Evolutionary conservation across 35 echinoderm and acorn worm genomes (phyloP).

Genomic region (Chiridota heheva): DNA sequence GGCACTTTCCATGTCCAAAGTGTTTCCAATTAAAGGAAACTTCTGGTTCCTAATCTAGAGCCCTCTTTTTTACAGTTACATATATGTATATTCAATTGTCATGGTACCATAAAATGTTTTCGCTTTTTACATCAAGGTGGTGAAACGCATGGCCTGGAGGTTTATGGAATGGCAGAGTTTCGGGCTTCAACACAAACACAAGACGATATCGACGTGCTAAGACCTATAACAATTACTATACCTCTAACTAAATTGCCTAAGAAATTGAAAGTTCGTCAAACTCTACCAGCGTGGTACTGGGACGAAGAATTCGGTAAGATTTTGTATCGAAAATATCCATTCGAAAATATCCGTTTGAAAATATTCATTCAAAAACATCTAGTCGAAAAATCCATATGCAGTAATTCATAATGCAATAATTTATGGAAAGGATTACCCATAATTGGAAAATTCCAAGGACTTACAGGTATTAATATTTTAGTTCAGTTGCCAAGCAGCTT

Average conservation of each 20-base stretch:
- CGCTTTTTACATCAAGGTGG: not conserved
- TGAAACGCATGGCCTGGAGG: slow-evolving; percentile 61
- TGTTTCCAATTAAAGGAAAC: not conserved
- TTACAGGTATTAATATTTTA: not conserved
- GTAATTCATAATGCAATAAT: not conserved
- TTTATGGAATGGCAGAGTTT: slow-evolving; percentile 72
- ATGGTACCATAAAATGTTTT: not conserved
- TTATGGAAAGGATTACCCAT: not conserved
- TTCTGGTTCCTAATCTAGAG: too few species aligned
- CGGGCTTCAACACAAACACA: not conserved
- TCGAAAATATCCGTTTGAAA: not conserved
- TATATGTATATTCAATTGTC: not conserved
- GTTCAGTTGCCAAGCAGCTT: too few species aligned
- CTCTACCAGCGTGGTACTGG: slow-evolving; percentile 71
- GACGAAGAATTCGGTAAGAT: slow-evolving; percentile 43
- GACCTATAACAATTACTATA: slow-evolving; percentile 58
- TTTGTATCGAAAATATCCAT: not conserved
- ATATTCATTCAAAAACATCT: not conserved
- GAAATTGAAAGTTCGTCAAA: slow-evolving; percentile 15
- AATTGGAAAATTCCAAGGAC: not conserved
- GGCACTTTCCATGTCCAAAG: not conserved
- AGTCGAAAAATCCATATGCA: not conserved
- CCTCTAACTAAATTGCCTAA: slow-evolving; percentile 47
- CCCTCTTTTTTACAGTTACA: not conserved
- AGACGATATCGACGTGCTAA: slow-evolving; percentile 46